Base-by-base conservation (phyloP, 2,888 invertebrate species). In the Drosophila sordidula region DNA sequence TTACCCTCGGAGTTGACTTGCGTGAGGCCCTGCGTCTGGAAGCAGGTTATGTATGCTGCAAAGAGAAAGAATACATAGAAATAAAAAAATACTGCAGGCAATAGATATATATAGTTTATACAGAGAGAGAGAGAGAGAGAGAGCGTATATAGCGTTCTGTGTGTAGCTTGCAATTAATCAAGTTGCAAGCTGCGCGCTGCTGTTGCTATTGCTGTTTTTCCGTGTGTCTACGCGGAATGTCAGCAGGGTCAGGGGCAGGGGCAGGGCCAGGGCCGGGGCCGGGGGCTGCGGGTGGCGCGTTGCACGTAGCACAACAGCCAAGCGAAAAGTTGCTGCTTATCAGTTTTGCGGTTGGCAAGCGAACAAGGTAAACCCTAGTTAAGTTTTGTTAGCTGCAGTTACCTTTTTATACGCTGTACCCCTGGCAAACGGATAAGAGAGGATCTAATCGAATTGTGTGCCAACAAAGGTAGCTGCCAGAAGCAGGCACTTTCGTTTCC, bases 1-100 rank as follows among this genome's bases (percentile, higher is more conserved):
- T 92, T 91, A 92, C 92, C 90, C 78, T 91, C 91, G 50, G 84
- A 61, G 90, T 92, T 91, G 81, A 92, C 89, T 89, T 90, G 84
- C 74, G 80, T 85, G 75, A 78, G 78, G 73, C 78, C 81, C 69
- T 89, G 89, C 68, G 88, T 77, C 75, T 91, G 89, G 70, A 89
- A 89, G 66, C 83, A 90, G 64, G 82, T 81, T 62, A 90, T 78
- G 76, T 90, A 89, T 64, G 90, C 92, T 92, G 89, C 56, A 90
- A 74, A 78, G 51, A 67, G 47, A 38, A 45, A 51, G 22, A 66
- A 50, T 46, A 51, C 46, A 51, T 42, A 62, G 62, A 64, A 54
- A 56, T 51, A 56, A 47, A 55, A 63, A 56, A 66, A 57, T 56
- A 50, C 73, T 57, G 36, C 68, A 47, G 59, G 75, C 67, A n/a